A percentile compares a stretch with the other conserved stretches of the same genome.
phyloP scores from a whole-genome alignment of 2,113 vertebrate genomes.

The Pantherophis guttatus region DNA sequence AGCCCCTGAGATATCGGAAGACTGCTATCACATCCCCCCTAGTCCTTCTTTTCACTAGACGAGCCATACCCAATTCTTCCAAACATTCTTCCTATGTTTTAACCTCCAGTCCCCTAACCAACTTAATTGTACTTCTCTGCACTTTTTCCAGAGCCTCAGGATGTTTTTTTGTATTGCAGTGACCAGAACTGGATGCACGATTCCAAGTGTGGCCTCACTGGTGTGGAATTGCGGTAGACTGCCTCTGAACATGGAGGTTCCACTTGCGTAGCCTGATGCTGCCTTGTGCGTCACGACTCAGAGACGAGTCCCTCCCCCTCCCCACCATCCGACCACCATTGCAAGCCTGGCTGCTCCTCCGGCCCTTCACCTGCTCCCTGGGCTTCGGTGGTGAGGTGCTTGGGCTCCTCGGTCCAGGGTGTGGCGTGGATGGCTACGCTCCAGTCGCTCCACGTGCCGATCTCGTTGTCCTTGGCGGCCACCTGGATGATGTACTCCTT shows the following conservation, averaged over 20 bases:
- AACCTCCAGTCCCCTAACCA: neutral
- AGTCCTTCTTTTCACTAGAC: neutral
- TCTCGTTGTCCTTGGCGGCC: constrained; percentile 95
- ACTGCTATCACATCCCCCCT: neutral
- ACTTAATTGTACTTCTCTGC: neutral
- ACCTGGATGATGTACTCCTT: constrained; percentile 99
- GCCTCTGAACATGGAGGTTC: neutral
- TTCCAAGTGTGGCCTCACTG: neutral
- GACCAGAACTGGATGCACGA: neutral
- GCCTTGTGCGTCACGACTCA: neutral
- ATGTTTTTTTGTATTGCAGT: neutral
- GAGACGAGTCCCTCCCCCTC: neutral
- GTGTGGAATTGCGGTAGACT: neutral
- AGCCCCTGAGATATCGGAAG: neutral
- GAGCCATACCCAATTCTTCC: neutral
- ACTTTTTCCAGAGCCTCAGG: neutral
- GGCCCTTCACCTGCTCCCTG: constrained; percentile 42
- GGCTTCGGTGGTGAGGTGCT: constrained; percentile 82
- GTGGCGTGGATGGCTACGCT: constrained; percentile 92
- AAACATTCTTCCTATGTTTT: neutral
- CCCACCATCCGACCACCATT: neutral
- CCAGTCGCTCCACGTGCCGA: constrained; percentile 98
- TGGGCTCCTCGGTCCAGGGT: constrained; percentile 90
- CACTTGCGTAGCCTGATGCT: neutral
- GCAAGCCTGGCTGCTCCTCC: neutral